phyloP scores from a whole-genome alignment of 2,113 vertebrate species.

The Lamprologus speciosus region DNA sequence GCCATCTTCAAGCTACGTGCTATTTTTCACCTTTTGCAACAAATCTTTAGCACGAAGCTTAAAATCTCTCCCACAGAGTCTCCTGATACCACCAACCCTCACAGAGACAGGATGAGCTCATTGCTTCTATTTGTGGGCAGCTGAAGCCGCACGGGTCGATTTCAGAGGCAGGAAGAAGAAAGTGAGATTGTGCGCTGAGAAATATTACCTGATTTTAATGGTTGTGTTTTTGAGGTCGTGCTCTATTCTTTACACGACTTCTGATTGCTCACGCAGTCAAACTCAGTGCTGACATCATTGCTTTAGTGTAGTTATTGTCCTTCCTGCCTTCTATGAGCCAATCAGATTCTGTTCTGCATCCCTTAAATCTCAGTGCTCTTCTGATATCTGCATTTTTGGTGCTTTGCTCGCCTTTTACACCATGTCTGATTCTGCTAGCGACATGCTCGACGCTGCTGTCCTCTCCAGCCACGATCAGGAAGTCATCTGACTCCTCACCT shows the following conservation, averaged over 20 bases:
- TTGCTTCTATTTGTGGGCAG: neutral
- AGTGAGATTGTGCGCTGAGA: neutral
- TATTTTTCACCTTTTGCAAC: neutral
- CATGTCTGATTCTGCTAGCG: neutral
- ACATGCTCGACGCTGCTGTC: neutral
- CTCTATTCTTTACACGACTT: neutral
- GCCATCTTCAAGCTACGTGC: neutral
- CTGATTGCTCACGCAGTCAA: neutral
- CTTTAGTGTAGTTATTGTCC: neutral
- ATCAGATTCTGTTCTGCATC: neutral
- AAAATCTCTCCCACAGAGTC: neutral
- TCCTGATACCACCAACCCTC: neutral
- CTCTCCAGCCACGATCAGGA: fast-evolving
- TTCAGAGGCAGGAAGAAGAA: neutral
- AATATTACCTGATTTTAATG: fast-evolving
- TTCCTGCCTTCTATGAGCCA: neutral
- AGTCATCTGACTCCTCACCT: neutral
- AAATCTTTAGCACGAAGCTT: neutral
- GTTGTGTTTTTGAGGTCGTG: neutral
- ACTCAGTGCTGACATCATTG: neutral
- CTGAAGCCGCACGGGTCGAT: neutral
- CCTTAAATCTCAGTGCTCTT: neutral
- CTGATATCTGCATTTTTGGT: neutral
- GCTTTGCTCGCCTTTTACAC: neutral
- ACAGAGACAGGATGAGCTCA: neutral